Evolutionary conservation across 2,888 invertebrate species (phyloP).

Genomic region (Diadromus collaris): DNA sequence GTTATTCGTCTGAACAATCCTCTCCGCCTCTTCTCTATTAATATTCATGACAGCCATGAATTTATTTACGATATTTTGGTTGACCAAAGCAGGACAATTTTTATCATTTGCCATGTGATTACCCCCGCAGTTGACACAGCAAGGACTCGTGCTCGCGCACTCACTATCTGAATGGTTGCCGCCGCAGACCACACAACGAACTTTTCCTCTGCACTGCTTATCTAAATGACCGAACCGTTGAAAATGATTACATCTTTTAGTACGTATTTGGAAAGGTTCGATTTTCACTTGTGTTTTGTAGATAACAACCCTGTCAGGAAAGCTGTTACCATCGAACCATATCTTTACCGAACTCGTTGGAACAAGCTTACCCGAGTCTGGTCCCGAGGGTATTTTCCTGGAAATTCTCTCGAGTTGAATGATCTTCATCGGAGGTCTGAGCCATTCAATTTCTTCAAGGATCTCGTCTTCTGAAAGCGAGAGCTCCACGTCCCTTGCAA

Average conservation of each 20-base stretch:
- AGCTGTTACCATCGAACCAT: constrained; percentile 7
- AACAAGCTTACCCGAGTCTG: not conserved
- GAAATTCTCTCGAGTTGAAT: not conserved
- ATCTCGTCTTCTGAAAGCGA: not conserved
- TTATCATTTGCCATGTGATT: constrained; percentile 12
- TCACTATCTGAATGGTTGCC: not conserved
- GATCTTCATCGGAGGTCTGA: not conserved
- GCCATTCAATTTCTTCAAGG: constrained; percentile 14
- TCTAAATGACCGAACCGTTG: constrained; percentile 29
- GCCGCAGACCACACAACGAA: not conserved
- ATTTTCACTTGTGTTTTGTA: constrained; percentile 9
- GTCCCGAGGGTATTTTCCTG: not conserved
- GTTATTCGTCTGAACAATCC: not conserved
- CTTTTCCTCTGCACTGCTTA: not conserved
- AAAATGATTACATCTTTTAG: constrained; percentile 14
- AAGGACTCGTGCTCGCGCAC: not conserved
- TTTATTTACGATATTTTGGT: not conserved
- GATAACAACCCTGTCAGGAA: not conserved
- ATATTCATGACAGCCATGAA: constrained; percentile 1
- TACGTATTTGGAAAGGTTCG: constrained; percentile 5
- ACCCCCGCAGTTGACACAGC: constrained; percentile 29
- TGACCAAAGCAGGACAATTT: constrained; percentile 2
- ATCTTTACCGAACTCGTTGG: constrained; percentile 30
- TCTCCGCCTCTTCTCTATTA: not conserved
- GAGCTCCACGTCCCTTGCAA: not conserved